These are phyloP conservation scores for Emydura subglobosa DNA, from an alignment of 2,113 vertebrate species.

Conservation along the genomic window DNA sequence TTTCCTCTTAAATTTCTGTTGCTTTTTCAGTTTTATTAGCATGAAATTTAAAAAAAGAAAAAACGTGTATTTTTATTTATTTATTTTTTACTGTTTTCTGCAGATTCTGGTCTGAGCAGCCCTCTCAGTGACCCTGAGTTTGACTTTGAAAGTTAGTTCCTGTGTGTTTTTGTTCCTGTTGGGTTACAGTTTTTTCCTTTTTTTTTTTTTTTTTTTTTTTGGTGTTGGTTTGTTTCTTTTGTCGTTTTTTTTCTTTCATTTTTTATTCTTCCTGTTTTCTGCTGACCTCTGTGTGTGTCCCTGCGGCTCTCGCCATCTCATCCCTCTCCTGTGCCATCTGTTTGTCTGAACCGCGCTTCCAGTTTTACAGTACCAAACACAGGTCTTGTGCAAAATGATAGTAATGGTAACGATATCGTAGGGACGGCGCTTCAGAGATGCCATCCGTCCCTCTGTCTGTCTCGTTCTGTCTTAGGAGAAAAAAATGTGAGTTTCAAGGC, in stretches of 20 bases:
- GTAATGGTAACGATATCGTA: not conserved
- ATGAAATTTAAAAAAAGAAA: constrained; percentile 54
- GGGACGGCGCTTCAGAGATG: not conserved
- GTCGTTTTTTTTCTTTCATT: constrained; percentile 38
- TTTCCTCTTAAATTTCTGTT: constrained; percentile 76
- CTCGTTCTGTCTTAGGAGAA: not conserved
- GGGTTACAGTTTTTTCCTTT: constrained; percentile 74
- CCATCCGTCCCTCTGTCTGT: not conserved
- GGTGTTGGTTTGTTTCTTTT: constrained; percentile 51
- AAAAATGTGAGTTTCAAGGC: not conserved
- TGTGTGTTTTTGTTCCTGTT: constrained; percentile 85
- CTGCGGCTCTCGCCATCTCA: constrained; percentile 32
- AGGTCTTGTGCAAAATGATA: not conserved
- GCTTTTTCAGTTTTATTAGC: constrained; percentile 60
- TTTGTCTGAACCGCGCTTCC: constrained; percentile 65
- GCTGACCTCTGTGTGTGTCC: not conserved
- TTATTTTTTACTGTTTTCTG: constrained; percentile 90
- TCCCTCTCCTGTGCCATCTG: constrained; percentile 62
- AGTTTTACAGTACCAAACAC: constrained; percentile 73
- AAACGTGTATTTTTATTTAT: constrained; percentile 77
- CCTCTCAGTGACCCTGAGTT: constrained; percentile 96
- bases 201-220: constrained; percentile 53
- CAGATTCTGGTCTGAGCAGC: constrained; percentile 98
- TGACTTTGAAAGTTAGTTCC: constrained; percentile 98
- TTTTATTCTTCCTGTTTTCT: constrained; percentile 3